phyloP scores from a whole-genome alignment of 2,888 invertebrate species.

The Drosophila basisetae region DNA sequence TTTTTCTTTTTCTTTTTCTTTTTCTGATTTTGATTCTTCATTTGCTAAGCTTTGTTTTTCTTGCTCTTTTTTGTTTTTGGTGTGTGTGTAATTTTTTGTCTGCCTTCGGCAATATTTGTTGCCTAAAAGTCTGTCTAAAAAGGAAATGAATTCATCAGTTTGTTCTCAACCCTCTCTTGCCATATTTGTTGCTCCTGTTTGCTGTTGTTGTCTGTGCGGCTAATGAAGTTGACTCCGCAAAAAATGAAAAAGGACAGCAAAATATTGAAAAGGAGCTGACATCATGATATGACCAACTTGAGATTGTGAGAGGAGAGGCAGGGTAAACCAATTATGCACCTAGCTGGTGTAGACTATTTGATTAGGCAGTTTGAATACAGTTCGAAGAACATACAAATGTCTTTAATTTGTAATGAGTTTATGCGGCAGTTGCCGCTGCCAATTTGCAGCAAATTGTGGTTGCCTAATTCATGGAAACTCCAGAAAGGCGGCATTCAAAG shows the following conservation, averaged over 20 bases:
- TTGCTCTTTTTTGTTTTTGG: neutral
- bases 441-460: neutral
- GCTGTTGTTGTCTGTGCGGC: slow-evolving; percentile 34
- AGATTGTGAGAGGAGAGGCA: slow-evolving; percentile 12
- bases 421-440: neutral
- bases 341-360: slow-evolving; percentile 18
- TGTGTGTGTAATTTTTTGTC: slow-evolving; percentile 18
- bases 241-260: neutral
- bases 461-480: neutral
- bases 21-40: slow-evolving; percentile 1
- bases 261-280: slow-evolving; percentile 6
- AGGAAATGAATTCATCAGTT: slow-evolving; percentile 75
- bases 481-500: neutral
- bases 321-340: slow-evolving; percentile 21
- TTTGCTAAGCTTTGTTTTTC: slow-evolving; percentile 14
- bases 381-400: neutral
- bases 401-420: slow-evolving; percentile 8
- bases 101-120: slow-evolving; percentile 11
- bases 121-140: slow-evolving; percentile 59
- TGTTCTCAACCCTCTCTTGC: neutral
- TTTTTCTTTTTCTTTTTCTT: neutral
- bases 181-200: slow-evolving; percentile 12
- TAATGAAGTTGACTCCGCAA: slow-evolving; percentile 60
- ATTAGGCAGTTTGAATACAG: neutral
- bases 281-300: slow-evolving; percentile 33